Conservation (phyloP, 2,888 invertebrate genomes). For the Andricus quercusramuli region DNA sequence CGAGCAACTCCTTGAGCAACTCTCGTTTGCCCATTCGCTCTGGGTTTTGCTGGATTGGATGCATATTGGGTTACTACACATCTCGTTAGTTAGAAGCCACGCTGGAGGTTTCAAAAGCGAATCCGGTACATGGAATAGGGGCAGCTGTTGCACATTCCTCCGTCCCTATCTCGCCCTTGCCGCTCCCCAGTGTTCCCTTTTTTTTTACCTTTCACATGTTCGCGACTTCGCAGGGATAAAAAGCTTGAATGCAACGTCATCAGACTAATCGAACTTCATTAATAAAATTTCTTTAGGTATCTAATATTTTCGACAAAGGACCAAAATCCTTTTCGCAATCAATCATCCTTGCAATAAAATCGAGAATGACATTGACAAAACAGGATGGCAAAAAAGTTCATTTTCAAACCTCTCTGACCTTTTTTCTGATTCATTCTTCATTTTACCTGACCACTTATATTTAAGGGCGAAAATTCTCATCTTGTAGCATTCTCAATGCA, state of each 20-base stretch:
- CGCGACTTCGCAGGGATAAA: neutral
- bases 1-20: constrained; percentile 21
- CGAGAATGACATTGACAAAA: neutral
- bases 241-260: constrained; percentile 25
- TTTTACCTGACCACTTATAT: too few relatives aligned
- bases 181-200: constrained; percentile 35
- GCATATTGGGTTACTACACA: constrained; percentile 63
- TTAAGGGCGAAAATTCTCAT: too few relatives aligned
- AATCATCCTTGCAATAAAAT: neutral
- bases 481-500: too few relatives aligned
- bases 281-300: neutral
- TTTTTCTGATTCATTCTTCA: too few relatives aligned
- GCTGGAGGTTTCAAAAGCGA: constrained; percentile 67
- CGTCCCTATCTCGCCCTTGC: constrained; percentile 56
- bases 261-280: constrained; percentile 30
- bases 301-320: neutral
- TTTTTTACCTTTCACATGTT: constrained; percentile 35
- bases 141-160: constrained; percentile 72
- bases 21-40: constrained; percentile 41
- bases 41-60: constrained; percentile 23
- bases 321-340: neutral
- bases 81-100: constrained; percentile 59
- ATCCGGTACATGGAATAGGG: constrained; percentile 63
- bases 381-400: too few relatives aligned
- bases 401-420: too few relatives aligned